A percentile compares a stretch with the other conserved stretches of the same genome.
phyloP scores from a whole-genome alignment of 2,797 vertebrate species.

The Acomys russatus region DNA sequence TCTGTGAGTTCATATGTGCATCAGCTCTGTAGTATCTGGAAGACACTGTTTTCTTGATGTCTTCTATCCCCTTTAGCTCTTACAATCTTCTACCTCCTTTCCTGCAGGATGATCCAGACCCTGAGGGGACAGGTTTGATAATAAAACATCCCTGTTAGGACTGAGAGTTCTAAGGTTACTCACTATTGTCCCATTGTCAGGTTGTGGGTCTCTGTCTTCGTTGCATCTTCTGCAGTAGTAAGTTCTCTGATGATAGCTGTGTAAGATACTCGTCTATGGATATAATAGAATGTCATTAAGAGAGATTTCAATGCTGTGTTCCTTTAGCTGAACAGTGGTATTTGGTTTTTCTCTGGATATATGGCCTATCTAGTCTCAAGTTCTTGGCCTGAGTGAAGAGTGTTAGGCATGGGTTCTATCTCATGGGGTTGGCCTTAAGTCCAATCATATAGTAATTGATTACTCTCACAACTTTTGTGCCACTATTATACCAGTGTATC shows the following conservation, averaged over 20 bases:
- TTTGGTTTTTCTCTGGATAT: background rate
- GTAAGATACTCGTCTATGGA: background rate
- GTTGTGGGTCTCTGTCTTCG: background rate
- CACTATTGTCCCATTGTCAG: background rate
- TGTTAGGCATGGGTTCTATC: background rate
- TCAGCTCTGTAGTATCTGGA: background rate
- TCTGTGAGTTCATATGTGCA: background rate
- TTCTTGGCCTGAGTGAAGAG: background rate
- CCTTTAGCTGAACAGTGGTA: background rate
- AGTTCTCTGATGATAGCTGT: background rate
- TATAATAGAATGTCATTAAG: no score
- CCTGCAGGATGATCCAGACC: background rate
- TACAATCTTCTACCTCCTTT: background rate
- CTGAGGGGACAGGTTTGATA: background rate
- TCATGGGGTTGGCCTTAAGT: background rate
- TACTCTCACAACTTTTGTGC: background rate
- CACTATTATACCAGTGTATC: background rate
- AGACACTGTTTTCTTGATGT: background rate
- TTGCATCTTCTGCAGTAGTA: background rate
- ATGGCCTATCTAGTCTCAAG: background rate
- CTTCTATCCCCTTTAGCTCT: background rate
- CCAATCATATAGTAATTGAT: background rate
- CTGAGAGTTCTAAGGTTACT: background rate
- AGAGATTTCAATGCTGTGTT: background rate
- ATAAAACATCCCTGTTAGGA: background rate